phyloP scores from a whole-genome alignment of 2,113 vertebrate species.

The Perognathus longimembris region DNA sequence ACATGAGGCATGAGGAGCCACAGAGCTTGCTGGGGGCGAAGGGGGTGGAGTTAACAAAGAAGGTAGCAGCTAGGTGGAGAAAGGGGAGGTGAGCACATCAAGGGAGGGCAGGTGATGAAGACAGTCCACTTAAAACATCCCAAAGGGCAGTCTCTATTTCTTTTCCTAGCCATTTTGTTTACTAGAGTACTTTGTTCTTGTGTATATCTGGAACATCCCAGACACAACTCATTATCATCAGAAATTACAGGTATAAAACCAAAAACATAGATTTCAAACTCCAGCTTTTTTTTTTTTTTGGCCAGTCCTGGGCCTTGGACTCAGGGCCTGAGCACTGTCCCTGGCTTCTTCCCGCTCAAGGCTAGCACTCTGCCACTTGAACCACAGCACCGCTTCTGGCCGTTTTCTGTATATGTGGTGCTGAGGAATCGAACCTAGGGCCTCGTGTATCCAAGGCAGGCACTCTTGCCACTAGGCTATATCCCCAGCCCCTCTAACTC shows the following conservation, averaged over 20 bases:
- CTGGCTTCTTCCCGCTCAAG: too few species aligned
- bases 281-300: too few species aligned
- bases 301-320: too few species aligned
- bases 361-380: too few species aligned
- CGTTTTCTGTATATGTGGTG: too few species aligned
- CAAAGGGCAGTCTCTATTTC: conserved; percentile 4
- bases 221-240: neutral
- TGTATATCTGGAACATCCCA: conserved; percentile 4
- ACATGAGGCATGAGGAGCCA: neutral
- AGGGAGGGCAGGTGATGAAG: neutral
- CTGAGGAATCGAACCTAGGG: too few species aligned
- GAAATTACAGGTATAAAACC: neutral
- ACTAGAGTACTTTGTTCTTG: neutral
- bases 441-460: too few species aligned
- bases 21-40: neutral
- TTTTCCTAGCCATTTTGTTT: neutral
- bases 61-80: neutral
- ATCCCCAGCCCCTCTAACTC: too few species aligned
- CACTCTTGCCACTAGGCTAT: too few species aligned
- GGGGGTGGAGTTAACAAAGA: neutral
- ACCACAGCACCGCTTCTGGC: too few species aligned
- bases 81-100: neutral
- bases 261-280: neutral
- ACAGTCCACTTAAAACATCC: neutral
- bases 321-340: too few species aligned